These are phyloP conservation scores for Bufotes viridis DNA, from an alignment of 2,797 vertebrate species.

Conservation along the genomic window DNA sequence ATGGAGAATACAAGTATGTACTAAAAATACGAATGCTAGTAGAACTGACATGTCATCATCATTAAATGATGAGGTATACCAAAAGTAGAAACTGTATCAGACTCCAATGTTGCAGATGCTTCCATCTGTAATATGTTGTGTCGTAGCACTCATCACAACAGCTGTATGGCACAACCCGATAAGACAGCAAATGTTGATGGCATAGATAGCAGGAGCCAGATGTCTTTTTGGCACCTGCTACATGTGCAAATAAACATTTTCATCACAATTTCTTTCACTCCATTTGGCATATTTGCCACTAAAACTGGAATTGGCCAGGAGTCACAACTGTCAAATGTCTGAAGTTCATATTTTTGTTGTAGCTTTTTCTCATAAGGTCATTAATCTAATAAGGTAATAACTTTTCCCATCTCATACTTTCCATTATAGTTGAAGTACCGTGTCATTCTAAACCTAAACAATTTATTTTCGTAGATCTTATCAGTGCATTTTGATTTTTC, in stretches of 20 bases:
- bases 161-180: conserved; percentile 7
- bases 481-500: background rate
- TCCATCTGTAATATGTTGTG: background rate
- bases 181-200: conserved; percentile 6
- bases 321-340: background rate
- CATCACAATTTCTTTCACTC: background rate
- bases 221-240: conserved; percentile 24
- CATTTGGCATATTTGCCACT: background rate
- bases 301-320: background rate
- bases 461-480: background rate
- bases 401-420: background rate
- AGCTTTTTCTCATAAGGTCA: background rate
- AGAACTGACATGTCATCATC: background rate
- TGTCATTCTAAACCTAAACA: background rate
- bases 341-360: background rate
- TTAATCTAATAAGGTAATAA: background rate
- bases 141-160: background rate
- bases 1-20: background rate
- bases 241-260: conserved; percentile 22
- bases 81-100: too few species aligned
- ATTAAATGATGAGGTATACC: background rate
- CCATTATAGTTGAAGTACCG: background rate
- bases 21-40: background rate
- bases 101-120: background rate
- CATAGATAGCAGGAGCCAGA: background rate